Conservation (phyloP, 2,113 vertebrate species). For the Petrocephalus microphthalmus region DNA sequence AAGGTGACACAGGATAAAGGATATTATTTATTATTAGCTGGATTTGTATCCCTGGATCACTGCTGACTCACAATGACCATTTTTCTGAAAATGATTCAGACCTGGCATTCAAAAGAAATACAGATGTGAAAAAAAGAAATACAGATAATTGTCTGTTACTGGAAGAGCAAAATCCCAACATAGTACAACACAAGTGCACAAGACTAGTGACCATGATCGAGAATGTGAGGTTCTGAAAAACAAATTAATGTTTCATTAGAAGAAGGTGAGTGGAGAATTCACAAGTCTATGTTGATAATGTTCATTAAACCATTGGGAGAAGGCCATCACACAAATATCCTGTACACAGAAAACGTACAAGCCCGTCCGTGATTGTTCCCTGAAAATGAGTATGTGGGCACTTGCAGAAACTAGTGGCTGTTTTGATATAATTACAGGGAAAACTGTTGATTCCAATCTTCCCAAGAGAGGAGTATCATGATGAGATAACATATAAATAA, state of each 20-base stretch:
- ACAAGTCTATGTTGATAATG: neutral
- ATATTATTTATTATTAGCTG: neutral
- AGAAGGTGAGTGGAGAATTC: neutral
- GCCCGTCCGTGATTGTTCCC: neutral
- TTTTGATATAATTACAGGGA: neutral
- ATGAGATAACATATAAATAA: neutral
- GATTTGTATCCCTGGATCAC: neutral
- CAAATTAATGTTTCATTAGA: neutral
- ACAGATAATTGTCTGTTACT: too few relatives aligned
- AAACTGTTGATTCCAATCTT: neutral
- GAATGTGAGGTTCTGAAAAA: neutral
- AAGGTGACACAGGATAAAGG: neutral
- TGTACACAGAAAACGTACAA: neutral
- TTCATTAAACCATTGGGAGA: neutral
- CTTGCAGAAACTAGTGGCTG: neutral
- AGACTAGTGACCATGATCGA: neutral
- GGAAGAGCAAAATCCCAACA: neutral
- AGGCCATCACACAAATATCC: neutral
- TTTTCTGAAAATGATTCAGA: too few relatives aligned
- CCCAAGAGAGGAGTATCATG: neutral
- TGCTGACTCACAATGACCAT: neutral
- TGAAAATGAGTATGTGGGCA: neutral
- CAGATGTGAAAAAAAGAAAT: too few relatives aligned
- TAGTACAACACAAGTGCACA: neutral
- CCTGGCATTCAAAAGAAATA: too few relatives aligned